Percentiles rank a stretch among this genome's conserved stretches.
phyloP scores from a whole-genome alignment of 2,797 vertebrate species.

The Labeo calbasu region DNA sequence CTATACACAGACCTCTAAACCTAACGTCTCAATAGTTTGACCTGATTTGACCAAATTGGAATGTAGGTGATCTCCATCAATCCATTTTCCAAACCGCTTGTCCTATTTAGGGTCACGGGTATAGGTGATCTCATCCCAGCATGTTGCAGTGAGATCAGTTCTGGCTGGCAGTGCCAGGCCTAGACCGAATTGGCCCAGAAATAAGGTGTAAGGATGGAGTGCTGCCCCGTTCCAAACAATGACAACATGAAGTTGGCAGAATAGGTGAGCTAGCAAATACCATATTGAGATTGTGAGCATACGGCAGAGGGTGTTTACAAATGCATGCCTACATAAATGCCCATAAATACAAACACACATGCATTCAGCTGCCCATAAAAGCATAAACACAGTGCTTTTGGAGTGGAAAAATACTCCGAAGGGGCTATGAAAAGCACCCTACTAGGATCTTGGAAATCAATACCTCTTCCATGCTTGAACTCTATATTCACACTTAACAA shows the following conservation, averaged over 20 bases:
- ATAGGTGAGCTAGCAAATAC: conserved; percentile 80
- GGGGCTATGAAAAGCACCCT: background rate
- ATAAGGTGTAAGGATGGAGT: conserved; percentile 59
- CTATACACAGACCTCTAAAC: background rate
- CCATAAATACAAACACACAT: conserved; percentile 32
- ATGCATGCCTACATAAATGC: conserved; percentile 11
- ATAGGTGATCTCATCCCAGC: conserved; percentile 46
- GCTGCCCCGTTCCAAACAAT: conserved; percentile 72
- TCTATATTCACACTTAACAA: background rate
- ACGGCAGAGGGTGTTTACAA: conserved; percentile 64
- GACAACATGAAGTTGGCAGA: conserved; percentile 82
- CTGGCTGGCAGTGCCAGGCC: conserved; percentile 47
- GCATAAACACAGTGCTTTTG: background rate
- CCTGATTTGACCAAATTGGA: background rate
- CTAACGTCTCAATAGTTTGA: background rate
- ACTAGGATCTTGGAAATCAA: background rate
- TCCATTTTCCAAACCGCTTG: background rate
- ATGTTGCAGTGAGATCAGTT: conserved; percentile 50
- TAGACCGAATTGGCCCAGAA: conserved; percentile 52
- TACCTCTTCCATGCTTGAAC: background rate
- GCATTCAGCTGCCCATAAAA: background rate
- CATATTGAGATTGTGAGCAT: conserved; percentile 66
- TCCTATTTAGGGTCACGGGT: background rate
- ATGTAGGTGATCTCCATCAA: conserved; percentile 9
- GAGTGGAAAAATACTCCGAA: background rate